A percentile compares a stretch with the other conserved stretches of the same genome.
Conservation (phyloP, 2,888 invertebrate species). For the Amaurobius ferox region DNA sequence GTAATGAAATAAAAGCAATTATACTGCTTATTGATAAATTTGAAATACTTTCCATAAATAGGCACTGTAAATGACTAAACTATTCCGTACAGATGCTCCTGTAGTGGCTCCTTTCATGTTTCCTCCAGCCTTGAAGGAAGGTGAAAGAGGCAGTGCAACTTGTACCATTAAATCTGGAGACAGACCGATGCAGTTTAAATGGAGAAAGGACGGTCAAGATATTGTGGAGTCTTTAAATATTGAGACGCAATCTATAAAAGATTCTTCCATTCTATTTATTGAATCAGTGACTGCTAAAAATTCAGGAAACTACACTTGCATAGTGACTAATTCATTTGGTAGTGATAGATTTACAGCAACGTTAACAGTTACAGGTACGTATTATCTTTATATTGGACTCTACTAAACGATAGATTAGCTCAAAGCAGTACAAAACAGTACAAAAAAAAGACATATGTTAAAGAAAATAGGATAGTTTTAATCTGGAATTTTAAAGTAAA, state of each 20-base stretch:
- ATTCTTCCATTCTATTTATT: slow-evolving; percentile 54
- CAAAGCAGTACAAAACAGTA: too few relatives aligned
- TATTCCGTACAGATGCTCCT: slow-evolving; percentile 26
- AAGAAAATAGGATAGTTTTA: neutral
- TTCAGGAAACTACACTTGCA: slow-evolving; percentile 67
- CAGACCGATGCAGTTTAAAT: slow-evolving; percentile 70
- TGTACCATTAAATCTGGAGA: slow-evolving; percentile 71
- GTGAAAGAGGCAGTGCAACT: slow-evolving; percentile 68
- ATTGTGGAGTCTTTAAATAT: slow-evolving; percentile 17
- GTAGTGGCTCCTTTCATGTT: slow-evolving; percentile 20
- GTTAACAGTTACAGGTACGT: slow-evolving; percentile 57
- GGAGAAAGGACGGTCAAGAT: slow-evolving; percentile 54
- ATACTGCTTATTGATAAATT: too few relatives aligned
- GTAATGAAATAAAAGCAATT: neutral
- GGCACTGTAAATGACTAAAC: too few relatives aligned
- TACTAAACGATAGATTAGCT: too few relatives aligned
- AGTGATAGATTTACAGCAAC: slow-evolving; percentile 32
- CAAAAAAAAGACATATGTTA: too few relatives aligned
- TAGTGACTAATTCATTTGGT: slow-evolving; percentile 47
- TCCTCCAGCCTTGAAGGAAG: slow-evolving; percentile 38
- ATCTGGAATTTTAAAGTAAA: too few relatives aligned
- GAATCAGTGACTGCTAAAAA: slow-evolving; percentile 27
- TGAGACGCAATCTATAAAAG: slow-evolving; percentile 3
- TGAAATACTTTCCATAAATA: too few relatives aligned
- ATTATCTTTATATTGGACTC: too few relatives aligned